Base-by-base conservation (phyloP, 2,113 vertebrate species). In the Notiomystis cincta region DNA sequence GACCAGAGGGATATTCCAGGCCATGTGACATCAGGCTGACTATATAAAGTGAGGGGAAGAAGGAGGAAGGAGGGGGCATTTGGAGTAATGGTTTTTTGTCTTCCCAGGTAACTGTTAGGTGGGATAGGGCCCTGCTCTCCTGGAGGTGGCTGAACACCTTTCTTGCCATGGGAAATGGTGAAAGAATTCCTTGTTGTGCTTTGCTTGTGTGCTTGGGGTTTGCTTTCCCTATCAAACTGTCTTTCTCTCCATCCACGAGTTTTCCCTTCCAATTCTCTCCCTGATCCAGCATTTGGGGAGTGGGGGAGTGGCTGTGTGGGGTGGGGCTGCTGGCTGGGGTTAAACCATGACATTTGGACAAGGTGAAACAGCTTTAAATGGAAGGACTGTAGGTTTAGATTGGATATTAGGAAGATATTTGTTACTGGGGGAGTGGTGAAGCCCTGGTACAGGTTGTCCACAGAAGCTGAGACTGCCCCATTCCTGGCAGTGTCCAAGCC, bases 221-320 rank as follows among this genome's bases (percentile, higher is more conserved):
- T 33, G 15, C 7, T 77, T 61, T 62, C 35, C 57, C 17, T 21
- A 8, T 40, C 21, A 21, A 33, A n/a, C 8, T 62, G 22, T n/a
- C 35, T 40, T 38, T 10, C 10, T 50, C 75, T 40, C 10, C 10
- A 27, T 4, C 13, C 35, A 16, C 0, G 3, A 10, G 5, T 8
- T 27, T 51, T 28, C 11, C 23, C 11, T 35, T 56, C 10, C 51
- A 21, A 6, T 42, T n/a, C 10, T n/a, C 13, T 28, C 18, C 23
- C 30, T n/a, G 23, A 6, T 62, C 8, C 30, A 1, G 35, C 50
- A 35, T 10, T 20, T 0, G 0, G 22, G 23, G 13, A n/a, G 10
- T 33, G 35, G 27, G 23, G 2, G 18, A 51, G 58, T 0, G 0
- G n/a, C 15, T 47, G 11, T 0, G 5, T 58, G 16, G 54, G 25